phyloP scores from a whole-genome alignment of 2,797 vertebrate species.

The Mormyrus proboscirostris region DNA sequence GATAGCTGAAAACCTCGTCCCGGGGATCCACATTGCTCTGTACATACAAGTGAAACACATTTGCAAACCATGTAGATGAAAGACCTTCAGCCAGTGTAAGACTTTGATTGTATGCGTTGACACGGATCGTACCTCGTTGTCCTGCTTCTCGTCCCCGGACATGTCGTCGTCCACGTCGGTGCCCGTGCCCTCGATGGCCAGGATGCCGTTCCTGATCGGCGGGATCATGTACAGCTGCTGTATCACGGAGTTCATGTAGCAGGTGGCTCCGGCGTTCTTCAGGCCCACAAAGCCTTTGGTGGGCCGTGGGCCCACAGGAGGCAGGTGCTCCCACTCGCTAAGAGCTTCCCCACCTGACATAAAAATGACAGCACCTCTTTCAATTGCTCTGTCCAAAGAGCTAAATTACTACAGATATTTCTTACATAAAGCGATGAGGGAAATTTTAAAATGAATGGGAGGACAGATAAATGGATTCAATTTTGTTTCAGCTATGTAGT shows the following conservation, averaged over 20 bases:
- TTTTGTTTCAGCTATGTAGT: not conserved
- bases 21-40: conserved; percentile 97
- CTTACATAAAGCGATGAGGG: not conserved
- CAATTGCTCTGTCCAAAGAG: not conserved
- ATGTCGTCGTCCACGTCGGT: conserved; percentile 97
- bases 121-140: conserved; percentile 79
- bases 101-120: not conserved
- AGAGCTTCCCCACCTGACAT: conserved; percentile 84
- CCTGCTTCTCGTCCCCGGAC: conserved; percentile 98
- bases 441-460: not conserved
- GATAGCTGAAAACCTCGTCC: conserved; percentile 97
- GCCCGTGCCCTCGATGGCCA: conserved; percentile 95
- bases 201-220: conserved; percentile 92
- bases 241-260: conserved; percentile 99
- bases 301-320: conserved; percentile 91
- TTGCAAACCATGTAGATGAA: too few relatives aligned
- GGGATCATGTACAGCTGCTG: conserved; percentile 99
- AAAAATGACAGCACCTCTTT: not conserved
- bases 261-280: conserved; percentile 97
- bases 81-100: not conserved
- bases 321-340: conserved; percentile 98
- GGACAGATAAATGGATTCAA: not conserved
- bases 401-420: not conserved
- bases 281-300: conserved; percentile 97
- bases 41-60: conserved; percentile 29